phyloP scores from a whole-genome alignment of 2,797 vertebrate genomes.

The Malurus splendens region DNA sequence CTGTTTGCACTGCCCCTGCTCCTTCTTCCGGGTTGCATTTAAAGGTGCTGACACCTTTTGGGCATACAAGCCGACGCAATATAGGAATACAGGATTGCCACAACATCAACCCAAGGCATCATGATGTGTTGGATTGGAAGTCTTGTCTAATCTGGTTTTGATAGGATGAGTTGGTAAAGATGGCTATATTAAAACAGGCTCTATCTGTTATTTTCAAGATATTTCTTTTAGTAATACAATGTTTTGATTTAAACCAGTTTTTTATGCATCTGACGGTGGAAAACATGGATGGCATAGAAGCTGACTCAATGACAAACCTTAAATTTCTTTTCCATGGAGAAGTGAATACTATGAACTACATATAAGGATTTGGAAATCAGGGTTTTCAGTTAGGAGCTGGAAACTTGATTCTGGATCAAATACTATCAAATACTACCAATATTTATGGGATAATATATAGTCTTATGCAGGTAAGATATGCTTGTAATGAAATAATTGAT shows the following conservation, averaged over 20 bases:
- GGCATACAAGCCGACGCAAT: too few relatives aligned
- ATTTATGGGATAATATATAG: background rate
- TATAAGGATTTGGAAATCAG: background rate
- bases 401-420: background rate
- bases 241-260: background rate
- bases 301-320: background rate
- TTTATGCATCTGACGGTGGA: background rate
- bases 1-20: too few relatives aligned
- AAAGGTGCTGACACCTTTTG: too few relatives aligned
- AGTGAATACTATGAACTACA: background rate
- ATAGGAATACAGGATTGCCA: too few relatives aligned
- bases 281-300: background rate
- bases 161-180: background rate
- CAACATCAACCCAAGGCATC: background rate
- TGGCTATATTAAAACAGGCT: background rate
- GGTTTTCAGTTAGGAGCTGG: background rate
- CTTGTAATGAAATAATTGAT: background rate
- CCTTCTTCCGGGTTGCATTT: too few relatives aligned
- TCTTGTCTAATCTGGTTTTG: background rate
- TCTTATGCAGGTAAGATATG: background rate
- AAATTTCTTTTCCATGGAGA: background rate
- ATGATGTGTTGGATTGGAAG: background rate
- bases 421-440: background rate
- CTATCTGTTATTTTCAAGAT: background rate
- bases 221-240: background rate